Evolutionary conservation across 1,140 invertebrate genomes (phyloP).

Genomic region (Pachyrhynchus sulphureomaculatus): DNA sequence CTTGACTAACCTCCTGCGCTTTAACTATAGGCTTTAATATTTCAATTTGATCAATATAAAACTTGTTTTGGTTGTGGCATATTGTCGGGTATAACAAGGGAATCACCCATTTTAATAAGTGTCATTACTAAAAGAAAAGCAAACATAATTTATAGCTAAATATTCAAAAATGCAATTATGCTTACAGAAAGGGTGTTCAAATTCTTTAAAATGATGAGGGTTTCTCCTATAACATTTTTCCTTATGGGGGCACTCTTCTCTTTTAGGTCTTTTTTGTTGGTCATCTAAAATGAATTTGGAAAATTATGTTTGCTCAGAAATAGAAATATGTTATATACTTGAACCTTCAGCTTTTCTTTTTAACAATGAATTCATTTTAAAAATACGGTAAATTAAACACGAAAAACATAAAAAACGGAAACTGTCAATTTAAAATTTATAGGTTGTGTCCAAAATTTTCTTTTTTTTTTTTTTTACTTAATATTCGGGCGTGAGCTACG

Average conservation of each 20-base stretch:
- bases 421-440: too few relatives aligned
- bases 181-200: conserved; percentile 74
- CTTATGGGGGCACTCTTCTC: conserved; percentile 65
- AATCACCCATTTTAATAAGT: conserved; percentile 46
- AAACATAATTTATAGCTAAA: conserved; percentile 39
- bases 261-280: conserved; percentile 38
- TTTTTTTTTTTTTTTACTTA: too few relatives aligned
- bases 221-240: conserved; percentile 79
- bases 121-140: conserved; percentile 37
- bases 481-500: too few relatives aligned
- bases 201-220: conserved; percentile 78
- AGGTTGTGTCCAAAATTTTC: too few relatives aligned
- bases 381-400: background rate
- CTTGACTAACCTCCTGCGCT: background rate
- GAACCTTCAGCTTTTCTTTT: conserved; percentile 12
- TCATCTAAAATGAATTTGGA: background rate
- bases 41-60: conserved; percentile 56
- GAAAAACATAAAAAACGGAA: too few relatives aligned
- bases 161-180: conserved; percentile 9
- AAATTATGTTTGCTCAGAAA: background rate
- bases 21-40: conserved; percentile 49
- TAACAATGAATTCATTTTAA: conserved; percentile 4
- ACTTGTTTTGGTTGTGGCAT: conserved; percentile 47
- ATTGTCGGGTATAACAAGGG: conserved; percentile 51
- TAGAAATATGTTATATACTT: background rate